Conservation (phyloP, 2,797 vertebrate genomes). For the Pangasius krempfi region DNA sequence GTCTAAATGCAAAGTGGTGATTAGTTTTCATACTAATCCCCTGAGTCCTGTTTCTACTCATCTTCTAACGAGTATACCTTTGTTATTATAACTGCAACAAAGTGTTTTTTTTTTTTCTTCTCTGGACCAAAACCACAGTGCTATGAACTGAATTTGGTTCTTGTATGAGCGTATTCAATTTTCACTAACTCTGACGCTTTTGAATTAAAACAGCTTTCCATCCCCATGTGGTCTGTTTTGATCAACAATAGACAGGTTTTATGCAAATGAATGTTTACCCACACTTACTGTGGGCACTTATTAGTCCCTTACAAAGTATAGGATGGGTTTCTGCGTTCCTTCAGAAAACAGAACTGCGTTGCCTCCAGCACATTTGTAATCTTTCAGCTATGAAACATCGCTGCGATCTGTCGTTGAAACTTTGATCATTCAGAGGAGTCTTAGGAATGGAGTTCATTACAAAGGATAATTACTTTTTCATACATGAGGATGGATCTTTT, state of each 20-base stretch:
- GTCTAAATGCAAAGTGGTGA: not conserved
- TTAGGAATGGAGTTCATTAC: not conserved
- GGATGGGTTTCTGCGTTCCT: not conserved
- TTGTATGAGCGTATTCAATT: not conserved
- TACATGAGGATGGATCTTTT: not conserved
- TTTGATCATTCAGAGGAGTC: not conserved
- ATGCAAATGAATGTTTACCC: not conserved
- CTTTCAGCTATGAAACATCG: not conserved
- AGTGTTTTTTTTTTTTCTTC: not conserved
- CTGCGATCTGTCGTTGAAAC: not conserved
- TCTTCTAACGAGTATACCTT: not conserved
- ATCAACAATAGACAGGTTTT: not conserved
- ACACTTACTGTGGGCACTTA: not conserved
- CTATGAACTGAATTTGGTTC: not conserved
- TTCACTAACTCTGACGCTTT: not conserved
- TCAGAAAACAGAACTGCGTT: not conserved
- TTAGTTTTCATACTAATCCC: not conserved
- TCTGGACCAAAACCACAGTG: not conserved
- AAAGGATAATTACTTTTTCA: slow-evolving; percentile 8
- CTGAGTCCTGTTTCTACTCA: not conserved
- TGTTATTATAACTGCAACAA: not conserved
- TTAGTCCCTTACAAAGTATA: not conserved
- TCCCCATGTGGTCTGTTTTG: too few relatives aligned
- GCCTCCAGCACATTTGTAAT: too few relatives aligned
- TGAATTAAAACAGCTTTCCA: not conserved